These are phyloP conservation scores for Strongylocentrotus purpuratus DNA, from an alignment of 35 echinoderm and acorn worm genomes.

Conservation along the genomic window DNA sequence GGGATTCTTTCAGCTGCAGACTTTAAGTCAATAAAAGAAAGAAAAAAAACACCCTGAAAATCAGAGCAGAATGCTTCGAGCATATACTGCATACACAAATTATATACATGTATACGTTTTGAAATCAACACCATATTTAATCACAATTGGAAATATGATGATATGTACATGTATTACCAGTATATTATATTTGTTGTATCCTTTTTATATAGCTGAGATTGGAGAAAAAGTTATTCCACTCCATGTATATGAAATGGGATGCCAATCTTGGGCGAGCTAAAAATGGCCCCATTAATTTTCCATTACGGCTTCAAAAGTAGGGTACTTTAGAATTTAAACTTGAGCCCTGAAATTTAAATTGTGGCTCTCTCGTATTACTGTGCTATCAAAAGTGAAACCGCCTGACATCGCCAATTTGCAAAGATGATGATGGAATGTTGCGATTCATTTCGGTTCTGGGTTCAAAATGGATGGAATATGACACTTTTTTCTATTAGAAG, in stretches of 20 bases:
- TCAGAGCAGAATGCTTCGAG: not conserved
- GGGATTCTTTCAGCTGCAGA: not conserved
- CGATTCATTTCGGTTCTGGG: not conserved
- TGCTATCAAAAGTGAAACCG: not conserved
- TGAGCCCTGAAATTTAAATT: conserved; percentile 4
- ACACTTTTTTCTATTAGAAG: not conserved
- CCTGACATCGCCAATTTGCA: not conserved
- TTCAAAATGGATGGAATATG: not conserved
- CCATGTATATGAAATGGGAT: not conserved
- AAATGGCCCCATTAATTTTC: not conserved
- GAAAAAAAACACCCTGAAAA: not conserved
- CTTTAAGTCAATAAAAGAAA: not conserved
- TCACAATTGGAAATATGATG: not conserved
- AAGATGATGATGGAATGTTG: conserved; percentile 11
- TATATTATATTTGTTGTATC: no score
- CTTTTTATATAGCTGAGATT: not conserved
- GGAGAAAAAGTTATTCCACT: not conserved
- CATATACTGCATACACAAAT: not conserved
- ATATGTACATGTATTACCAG: not conserved
- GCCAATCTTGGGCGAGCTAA: not conserved
- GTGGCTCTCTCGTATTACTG: not conserved
- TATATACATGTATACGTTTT: no score
- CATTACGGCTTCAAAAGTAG: not conserved
- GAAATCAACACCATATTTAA: not conserved
- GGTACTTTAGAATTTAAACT: not conserved